These are phyloP conservation scores for Ctenopoma multispine DNA, from an alignment of 2,797 vertebrate species.

Conservation along the genomic window DNA sequence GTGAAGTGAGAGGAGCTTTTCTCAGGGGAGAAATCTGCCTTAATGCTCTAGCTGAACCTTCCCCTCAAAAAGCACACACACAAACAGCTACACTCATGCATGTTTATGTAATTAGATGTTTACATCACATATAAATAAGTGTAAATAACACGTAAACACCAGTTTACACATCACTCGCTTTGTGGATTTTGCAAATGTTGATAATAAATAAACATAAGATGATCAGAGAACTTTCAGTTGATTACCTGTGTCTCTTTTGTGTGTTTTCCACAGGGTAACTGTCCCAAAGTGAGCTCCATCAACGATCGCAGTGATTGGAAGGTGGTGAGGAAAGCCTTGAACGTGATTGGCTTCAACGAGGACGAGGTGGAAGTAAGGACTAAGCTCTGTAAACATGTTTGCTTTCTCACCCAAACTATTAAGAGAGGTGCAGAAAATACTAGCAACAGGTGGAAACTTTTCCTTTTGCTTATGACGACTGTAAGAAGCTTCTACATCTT, in stretches of 20 bases:
- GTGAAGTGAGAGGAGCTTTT: slow-evolving; percentile 25
- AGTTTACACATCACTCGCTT: slow-evolving; percentile 24
- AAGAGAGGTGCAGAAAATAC: not conserved
- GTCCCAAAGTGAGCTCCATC: slow-evolving; percentile 98
- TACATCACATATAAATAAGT: slow-evolving; percentile 38
- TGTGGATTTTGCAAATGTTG: not conserved
- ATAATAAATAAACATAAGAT: not conserved
- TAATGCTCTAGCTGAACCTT: slow-evolving; percentile 35
- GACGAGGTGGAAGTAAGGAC: slow-evolving; percentile 92
- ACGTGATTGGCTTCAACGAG: slow-evolving; percentile 92
- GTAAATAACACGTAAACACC: slow-evolving; percentile 38
- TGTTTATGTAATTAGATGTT: slow-evolving; percentile 58
- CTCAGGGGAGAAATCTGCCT: slow-evolving; percentile 48
- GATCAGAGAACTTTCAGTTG: not conserved
- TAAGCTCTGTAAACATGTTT: not conserved
- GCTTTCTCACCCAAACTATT: not conserved
- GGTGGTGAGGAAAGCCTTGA: slow-evolving; percentile 90
- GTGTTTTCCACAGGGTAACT: slow-evolving; percentile 89
- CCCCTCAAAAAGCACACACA: slow-evolving; percentile 32
- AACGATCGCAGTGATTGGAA: slow-evolving; percentile 98
- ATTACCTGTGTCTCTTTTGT: slow-evolving; percentile 5
- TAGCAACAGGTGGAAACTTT: not conserved
- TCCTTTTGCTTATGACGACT: not conserved
- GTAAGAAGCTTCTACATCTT: too few species aligned
- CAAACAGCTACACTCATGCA: slow-evolving; percentile 16